These are phyloP conservation scores for Gobius niger DNA, from an alignment of 2,113 vertebrate genomes.

Conservation along the genomic window DNA sequence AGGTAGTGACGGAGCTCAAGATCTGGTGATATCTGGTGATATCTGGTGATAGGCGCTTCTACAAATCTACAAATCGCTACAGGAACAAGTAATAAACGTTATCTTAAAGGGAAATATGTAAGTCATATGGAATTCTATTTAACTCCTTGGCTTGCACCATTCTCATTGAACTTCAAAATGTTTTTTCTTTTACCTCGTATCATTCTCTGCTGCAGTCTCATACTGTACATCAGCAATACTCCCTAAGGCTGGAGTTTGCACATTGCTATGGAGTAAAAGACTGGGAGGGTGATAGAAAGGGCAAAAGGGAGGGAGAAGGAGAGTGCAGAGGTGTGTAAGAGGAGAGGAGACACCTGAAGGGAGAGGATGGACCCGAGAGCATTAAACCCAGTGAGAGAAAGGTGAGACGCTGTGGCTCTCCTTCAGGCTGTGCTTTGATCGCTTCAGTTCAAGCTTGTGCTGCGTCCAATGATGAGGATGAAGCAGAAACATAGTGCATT, in stretches of 20 bases:
- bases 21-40: no score
- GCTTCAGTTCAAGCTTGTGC: slow-evolving; percentile 39
- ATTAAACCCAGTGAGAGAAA: slow-evolving; percentile 33
- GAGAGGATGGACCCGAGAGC: slow-evolving; percentile 36
- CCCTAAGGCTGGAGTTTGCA: slow-evolving; percentile 5
- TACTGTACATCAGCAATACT: background rate
- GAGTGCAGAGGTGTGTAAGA: slow-evolving; percentile 8
- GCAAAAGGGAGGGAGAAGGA: slow-evolving; percentile 23
- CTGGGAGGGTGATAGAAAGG: slow-evolving; percentile 25
- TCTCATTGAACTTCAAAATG: background rate
- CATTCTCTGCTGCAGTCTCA: background rate
- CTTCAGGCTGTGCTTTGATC: slow-evolving; percentile 53
- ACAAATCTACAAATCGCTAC: no score
- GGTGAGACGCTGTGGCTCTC: slow-evolving; percentile 26
- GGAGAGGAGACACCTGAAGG: slow-evolving; percentile 17
- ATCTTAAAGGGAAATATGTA: no score
- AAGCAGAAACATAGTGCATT: slow-evolving; percentile 18
- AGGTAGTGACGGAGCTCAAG: no score
- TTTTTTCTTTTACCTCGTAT: background rate
- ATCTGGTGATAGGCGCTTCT: no score
- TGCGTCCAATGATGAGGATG: slow-evolving; percentile 14
- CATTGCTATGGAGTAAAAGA: slow-evolving; percentile 12
- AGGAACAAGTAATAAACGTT: no score
- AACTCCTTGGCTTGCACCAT: background rate
- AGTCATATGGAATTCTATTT: no score